Conservation (phyloP, 2,113 vertebrate genomes). For the Scortum barcoo region DNA sequence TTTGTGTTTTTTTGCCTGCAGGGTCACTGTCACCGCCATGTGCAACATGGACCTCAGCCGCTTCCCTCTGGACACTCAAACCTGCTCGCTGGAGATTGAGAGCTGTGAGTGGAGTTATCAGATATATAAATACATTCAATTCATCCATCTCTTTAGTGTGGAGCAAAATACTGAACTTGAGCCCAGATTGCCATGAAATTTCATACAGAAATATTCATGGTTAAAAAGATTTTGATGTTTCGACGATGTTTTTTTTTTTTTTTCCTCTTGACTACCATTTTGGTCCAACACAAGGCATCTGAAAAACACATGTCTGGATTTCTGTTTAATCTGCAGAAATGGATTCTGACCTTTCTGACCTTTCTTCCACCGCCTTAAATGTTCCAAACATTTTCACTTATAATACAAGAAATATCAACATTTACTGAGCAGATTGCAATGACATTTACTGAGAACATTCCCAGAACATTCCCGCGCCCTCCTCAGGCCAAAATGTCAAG, state of each 20-base stretch:
- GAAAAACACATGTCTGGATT: background rate
- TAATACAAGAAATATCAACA: too few relatives aligned
- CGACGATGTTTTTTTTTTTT: too few relatives aligned
- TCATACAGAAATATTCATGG: background rate
- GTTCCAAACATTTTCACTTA: too few relatives aligned
- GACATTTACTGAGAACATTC: background rate
- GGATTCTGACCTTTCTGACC: too few relatives aligned
- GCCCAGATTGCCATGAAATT: background rate
- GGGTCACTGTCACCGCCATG: constrained; percentile 98
- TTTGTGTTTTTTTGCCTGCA: constrained; percentile 71
- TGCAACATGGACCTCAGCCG: constrained; percentile 99
- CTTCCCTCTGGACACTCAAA: constrained; percentile 97
- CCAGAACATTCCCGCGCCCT: background rate
- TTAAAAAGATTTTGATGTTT: background rate
- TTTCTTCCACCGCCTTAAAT: too few relatives aligned
- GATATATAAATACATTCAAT: background rate
- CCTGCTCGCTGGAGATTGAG: constrained; percentile 97
- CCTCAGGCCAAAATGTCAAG: constrained; percentile 8
- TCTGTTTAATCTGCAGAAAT: too few relatives aligned
- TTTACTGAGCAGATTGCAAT: too few relatives aligned
- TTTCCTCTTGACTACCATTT: background rate
- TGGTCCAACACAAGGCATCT: background rate
- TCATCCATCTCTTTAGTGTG: background rate
- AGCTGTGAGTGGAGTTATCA: constrained; percentile 91
- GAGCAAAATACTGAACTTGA: background rate